Base-by-base conservation (phyloP, 1,140 invertebrate species). In the Cheumatopsyche charites region DNA sequence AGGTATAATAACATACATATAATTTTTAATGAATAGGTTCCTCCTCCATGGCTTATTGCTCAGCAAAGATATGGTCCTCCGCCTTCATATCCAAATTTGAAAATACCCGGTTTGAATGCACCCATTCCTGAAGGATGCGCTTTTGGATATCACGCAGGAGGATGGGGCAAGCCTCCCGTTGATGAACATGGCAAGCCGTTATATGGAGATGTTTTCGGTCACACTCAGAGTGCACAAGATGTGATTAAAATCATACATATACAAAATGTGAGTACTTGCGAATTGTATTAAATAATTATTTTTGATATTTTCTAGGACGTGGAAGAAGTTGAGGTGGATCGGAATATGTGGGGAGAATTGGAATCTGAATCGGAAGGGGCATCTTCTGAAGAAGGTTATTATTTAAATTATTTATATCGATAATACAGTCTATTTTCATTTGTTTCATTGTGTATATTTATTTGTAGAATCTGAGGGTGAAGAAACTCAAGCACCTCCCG, bases 131-230 rank as follows among this genome's bases (percentile, higher is more conserved):
- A 99, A 76, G 92, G 94, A 6, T 99, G 97, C 80, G 94, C 95
- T 0, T 99, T 99, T 84, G 98, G 98, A 26, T 99, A 99, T 82
- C 98, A 99, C 86, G 97, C 97, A 1, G 97, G 95, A 43, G 97
- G 97, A 58, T 99, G 97, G 97, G 97, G 98, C 65, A 99, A 99
- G 84, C 98, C 98, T n/a, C 98, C 98, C 0, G 98, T 99, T 0
- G 98, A 99, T 85, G 97, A 99, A 83, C 92, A 90, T 75, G 98
- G 98, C 15, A 93, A 97, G 82, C 98, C 98, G 0, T 84, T 99
- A 0, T 99, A 99, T 82, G 98, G 98, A 7, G 98, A 99, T 85
- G 98, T 99, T 0, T 99, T 99, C 82, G 98, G 97, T 36, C 88
- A 89, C 29, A 87, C 87, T 75, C 81, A 83, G 58, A 82, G 79